A percentile compares a stretch with the other conserved stretches of the same genome.
Evolutionary conservation across 1,140 invertebrate genomes (phyloP).

Genomic region (Cotesia typhae): DNA sequence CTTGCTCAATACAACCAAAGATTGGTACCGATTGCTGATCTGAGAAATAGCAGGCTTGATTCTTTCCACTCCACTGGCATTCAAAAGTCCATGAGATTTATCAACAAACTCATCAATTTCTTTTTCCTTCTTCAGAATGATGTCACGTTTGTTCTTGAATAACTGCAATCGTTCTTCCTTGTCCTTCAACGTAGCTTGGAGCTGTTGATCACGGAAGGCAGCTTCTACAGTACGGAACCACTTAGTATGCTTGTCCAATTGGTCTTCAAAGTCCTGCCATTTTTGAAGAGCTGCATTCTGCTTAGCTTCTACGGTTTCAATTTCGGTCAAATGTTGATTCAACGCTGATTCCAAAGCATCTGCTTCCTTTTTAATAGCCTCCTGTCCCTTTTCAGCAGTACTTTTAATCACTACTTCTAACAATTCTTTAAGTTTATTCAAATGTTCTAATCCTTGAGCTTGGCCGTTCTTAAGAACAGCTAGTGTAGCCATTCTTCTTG

Average conservation of each 20-base stretch:
- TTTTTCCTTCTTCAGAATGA: slow-evolving; percentile 79
- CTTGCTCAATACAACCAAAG: slow-evolving; percentile 82
- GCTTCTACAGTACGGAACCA: slow-evolving; percentile 88
- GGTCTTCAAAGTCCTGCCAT: slow-evolving; percentile 89
- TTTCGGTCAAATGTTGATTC: slow-evolving; percentile 72
- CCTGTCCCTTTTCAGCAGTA: slow-evolving; percentile 81
- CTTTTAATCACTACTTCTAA: slow-evolving; percentile 78
- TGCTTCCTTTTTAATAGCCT: slow-evolving; percentile 78
- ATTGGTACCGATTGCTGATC: slow-evolving; percentile 87
- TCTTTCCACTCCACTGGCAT: slow-evolving; percentile 83
- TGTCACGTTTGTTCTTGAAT: slow-evolving; percentile 78
- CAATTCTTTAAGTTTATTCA: slow-evolving; percentile 76
- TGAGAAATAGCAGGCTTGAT: slow-evolving; percentile 89
- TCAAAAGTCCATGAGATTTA: slow-evolving; percentile 85
- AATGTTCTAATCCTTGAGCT: slow-evolving; percentile 75
- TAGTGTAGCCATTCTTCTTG: slow-evolving; percentile 76
- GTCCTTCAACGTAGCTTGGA: slow-evolving; percentile 81
- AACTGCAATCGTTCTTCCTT: slow-evolving; percentile 80
- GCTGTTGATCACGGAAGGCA: slow-evolving; percentile 83
- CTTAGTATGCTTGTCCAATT: slow-evolving; percentile 79
- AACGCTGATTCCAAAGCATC: slow-evolving; percentile 73
- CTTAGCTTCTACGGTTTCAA: slow-evolving; percentile 73
- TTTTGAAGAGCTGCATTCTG: slow-evolving; percentile 78
- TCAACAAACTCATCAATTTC: slow-evolving; percentile 90
- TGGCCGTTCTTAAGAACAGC: slow-evolving; percentile 75